These are phyloP conservation scores for Orchesella cincta DNA, from an alignment of 1,140 invertebrate genomes.

Conservation along the genomic window DNA sequence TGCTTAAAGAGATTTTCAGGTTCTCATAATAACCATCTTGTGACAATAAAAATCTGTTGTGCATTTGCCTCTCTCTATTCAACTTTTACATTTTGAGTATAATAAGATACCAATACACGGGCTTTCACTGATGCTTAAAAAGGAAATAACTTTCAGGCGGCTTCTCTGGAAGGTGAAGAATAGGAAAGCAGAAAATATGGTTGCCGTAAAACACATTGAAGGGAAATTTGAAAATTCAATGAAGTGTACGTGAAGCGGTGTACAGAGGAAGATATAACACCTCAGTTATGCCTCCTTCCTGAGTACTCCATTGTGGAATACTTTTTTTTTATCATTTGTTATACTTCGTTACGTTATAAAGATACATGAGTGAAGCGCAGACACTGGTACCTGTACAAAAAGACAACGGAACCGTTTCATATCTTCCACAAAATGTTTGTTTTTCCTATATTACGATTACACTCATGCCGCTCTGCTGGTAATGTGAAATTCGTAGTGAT, in stretches of 20 bases:
- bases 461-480: too few species aligned
- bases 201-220: neutral
- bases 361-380: too few species aligned
- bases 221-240: conserved; percentile 13
- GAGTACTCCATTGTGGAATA: too few species aligned
- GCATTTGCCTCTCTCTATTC: neutral
- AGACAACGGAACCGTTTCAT: too few species aligned
- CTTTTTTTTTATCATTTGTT: too few species aligned
- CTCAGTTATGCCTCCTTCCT: too few species aligned
- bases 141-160: neutral
- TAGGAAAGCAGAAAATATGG: neutral
- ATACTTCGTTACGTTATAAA: too few species aligned
- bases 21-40: neutral
- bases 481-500: too few species aligned
- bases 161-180: neutral
- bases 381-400: too few species aligned
- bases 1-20: neutral
- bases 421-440: too few species aligned
- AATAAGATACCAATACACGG: neutral
- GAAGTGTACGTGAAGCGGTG: neutral
- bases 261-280: neutral
- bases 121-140: conserved; percentile 1
- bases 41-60: conserved; percentile 9
- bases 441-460: too few species aligned
- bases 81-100: neutral